Conservation (phyloP, 2,888 invertebrate species). For the Meandrusa payeni region DNA sequence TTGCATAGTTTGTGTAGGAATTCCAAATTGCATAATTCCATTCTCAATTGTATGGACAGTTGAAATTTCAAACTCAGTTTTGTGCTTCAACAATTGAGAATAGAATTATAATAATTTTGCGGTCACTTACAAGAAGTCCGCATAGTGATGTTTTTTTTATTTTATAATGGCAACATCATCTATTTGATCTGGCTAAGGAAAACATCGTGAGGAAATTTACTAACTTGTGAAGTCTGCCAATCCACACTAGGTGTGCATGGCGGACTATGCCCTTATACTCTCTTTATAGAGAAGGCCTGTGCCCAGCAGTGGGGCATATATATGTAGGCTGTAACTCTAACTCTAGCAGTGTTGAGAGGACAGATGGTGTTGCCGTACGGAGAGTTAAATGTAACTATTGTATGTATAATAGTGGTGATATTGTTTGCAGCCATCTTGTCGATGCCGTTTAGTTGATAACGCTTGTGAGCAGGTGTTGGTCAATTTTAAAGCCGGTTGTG, state of each 20-base stretch:
- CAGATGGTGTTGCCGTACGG: conserved; percentile 15
- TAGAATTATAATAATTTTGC: conserved; percentile 10
- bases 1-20: conserved; percentile 9
- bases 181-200: too few relatives aligned
- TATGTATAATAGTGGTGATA: conserved; percentile 7
- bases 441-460: conserved; percentile 22
- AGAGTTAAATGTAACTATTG: conserved; percentile 9
- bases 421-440: conserved; percentile 17
- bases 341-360: too few relatives aligned
- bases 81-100: conserved; percentile 5
- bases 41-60: conserved; percentile 7
- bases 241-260: too few relatives aligned
- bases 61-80: too few relatives aligned
- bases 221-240: too few relatives aligned
- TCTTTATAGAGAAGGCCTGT: too few relatives aligned
- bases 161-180: conserved; percentile 16
- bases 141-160: conserved; percentile 1
- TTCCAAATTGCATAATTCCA: conserved; percentile 2
- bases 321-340: too few relatives aligned
- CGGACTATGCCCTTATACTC: too few relatives aligned
- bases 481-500: conserved; percentile 58
- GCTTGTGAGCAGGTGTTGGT: conserved; percentile 36
- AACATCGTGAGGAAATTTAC: too few relatives aligned
- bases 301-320: too few relatives aligned
- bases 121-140: conserved; percentile 13